Conservation (phyloP, 2,888 invertebrate genomes). For the Gibbula magus region DNA sequence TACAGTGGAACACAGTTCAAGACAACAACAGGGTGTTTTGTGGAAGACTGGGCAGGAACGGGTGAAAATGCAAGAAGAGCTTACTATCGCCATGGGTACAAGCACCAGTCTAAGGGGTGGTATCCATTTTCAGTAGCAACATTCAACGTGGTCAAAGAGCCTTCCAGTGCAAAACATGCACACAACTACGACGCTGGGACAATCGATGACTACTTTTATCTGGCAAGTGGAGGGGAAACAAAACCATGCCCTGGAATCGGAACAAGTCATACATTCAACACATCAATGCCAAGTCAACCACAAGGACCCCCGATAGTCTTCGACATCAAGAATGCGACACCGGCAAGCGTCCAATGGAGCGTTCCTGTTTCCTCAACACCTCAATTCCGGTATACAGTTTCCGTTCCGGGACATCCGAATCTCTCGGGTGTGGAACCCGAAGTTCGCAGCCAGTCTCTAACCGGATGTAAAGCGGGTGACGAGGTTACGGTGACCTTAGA, state of each 20-base stretch:
- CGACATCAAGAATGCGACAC: constrained; percentile 35
- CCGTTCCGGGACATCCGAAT: constrained; percentile 30
- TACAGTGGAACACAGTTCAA: constrained; percentile 40
- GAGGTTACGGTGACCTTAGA: not conserved
- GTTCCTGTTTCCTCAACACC: constrained; percentile 45
- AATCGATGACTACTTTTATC: constrained; percentile 33
- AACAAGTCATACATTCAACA: constrained; percentile 26
- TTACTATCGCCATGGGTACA: constrained; percentile 46
- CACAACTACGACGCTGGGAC: constrained; percentile 43
- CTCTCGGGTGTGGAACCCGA: constrained; percentile 11
- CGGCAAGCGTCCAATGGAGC: constrained; percentile 39
- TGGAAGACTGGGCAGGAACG: constrained; percentile 53
- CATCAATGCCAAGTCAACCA: constrained; percentile 31
- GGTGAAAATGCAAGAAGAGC: constrained; percentile 44
- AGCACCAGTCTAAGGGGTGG: constrained; percentile 43
- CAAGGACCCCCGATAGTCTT: constrained; percentile 39
- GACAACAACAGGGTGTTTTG: constrained; percentile 44
- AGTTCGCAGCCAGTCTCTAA: not conserved
- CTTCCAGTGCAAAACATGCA: constrained; percentile 37
- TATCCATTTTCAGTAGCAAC: constrained; percentile 42
- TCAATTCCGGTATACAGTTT: constrained; percentile 45
- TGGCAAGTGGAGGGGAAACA: constrained; percentile 54
- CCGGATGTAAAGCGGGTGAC: not conserved
- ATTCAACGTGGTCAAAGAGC: constrained; percentile 43
- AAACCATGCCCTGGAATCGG: constrained; percentile 40